Percentiles rank a stretch among this genome's conserved stretches.
These are phyloP conservation scores for Campopleginae sp. DNA, from an alignment of 2,888 invertebrate genomes.

Conservation along the genomic window DNA sequence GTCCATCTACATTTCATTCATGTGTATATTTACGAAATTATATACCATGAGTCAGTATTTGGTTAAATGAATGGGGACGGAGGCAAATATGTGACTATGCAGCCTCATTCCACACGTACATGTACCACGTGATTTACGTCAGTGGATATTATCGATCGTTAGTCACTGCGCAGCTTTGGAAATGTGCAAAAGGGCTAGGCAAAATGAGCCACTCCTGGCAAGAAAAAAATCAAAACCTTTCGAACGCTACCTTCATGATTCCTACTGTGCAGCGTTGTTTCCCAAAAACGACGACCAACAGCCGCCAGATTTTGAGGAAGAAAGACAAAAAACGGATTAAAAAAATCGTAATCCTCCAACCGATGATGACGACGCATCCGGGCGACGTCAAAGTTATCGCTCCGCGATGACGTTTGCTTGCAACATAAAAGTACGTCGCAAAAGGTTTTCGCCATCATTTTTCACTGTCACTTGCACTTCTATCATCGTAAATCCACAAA, in stretches of 20 bases:
- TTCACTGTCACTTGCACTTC: background rate
- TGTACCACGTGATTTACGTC: background rate
- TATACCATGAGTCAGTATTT: background rate
- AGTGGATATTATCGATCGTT: background rate
- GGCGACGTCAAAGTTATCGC: background rate
- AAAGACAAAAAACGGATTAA: background rate
- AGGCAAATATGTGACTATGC: background rate
- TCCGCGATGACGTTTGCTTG: background rate
- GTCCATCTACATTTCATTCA: background rate
- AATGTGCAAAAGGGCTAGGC: background rate
- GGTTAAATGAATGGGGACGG: background rate
- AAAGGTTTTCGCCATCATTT: slow-evolving; percentile 18
- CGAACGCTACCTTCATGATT: background rate
- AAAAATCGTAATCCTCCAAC: background rate
- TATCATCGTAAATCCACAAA: slow-evolving; percentile 23
- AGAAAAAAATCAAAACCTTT: background rate
- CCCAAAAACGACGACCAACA: background rate
- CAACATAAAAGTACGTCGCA: background rate
- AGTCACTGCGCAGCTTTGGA: background rate
- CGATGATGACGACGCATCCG: background rate
- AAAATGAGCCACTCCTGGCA: background rate
- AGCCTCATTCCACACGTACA: background rate
- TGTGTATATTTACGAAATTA: background rate
- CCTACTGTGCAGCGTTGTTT: background rate
- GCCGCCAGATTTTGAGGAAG: background rate